Conservation (phyloP, 1,140 invertebrate species). For the Daktulosphaira vitifoliae region DNA sequence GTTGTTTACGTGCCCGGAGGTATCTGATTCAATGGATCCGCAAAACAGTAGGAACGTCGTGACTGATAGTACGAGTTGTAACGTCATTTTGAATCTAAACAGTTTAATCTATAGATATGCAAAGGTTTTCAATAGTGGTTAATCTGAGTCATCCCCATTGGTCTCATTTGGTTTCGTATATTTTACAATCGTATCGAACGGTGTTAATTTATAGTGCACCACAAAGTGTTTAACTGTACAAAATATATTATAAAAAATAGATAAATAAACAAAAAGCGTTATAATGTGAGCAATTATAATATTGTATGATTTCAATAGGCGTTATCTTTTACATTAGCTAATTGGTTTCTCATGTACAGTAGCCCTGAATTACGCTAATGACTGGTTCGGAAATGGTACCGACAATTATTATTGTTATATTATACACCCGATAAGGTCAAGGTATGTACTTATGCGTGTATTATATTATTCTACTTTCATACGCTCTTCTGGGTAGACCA, state of each 20-base stretch:
- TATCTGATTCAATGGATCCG: not conserved
- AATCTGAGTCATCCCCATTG: too few relatives aligned
- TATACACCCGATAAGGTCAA: conserved; percentile 15
- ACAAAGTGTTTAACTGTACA: too few relatives aligned
- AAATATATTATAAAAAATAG: too few relatives aligned
- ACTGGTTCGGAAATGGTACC: conserved; percentile 15
- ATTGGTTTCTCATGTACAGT: conserved; percentile 32
- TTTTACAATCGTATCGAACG: too few relatives aligned
- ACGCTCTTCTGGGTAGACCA: too few relatives aligned
- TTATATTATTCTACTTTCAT: too few relatives aligned
- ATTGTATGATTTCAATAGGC: not conserved
- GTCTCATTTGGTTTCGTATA: too few relatives aligned
- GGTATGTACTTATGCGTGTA: not conserved
- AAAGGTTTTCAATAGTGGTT: too few relatives aligned
- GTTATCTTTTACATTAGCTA: conserved; percentile 23
- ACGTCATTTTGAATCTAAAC: not conserved
- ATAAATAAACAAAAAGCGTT: too few relatives aligned
- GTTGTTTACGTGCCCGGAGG: not conserved
- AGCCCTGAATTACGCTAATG: conserved; percentile 29
- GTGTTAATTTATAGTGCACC: too few relatives aligned
- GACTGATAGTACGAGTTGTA: not conserved
- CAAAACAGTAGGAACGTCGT: too few relatives aligned
- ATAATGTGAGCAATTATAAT: not conserved
- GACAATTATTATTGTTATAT: conserved; percentile 26
- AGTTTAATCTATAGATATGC: too few relatives aligned